Base-by-base conservation (phyloP, 1,140 invertebrate genomes). In the Conus betulinus region DNA sequence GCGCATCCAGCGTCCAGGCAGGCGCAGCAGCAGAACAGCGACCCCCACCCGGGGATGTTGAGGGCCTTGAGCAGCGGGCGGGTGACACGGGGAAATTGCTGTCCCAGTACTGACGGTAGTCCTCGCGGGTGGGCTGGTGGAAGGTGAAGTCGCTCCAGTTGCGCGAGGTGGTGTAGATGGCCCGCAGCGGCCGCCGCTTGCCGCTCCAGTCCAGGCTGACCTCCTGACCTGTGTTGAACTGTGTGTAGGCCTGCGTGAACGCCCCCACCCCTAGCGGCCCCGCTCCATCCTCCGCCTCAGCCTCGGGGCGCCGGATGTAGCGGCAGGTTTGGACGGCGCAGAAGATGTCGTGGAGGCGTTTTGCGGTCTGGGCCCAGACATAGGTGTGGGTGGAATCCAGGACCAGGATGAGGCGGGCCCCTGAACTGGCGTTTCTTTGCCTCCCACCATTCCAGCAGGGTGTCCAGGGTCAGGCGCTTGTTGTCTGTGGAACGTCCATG, bases 101-200 rank as follows among this genome's bases (percentile, higher is more conserved):
- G 20, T 93, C 91, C 94, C 94, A 95, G 88, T 95, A 93, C 6
- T 91, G 87, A 57, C 90, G 90, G 55, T 94, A 93, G 74, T 95
- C 94, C 39, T 93, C 91, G 8, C 83, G 86, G 0, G 93, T 94
- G 17, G 94, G 94, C 39, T 93, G 87, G 86, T 94, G 94, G 86
- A 95, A 95, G 52, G 91, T 90, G 83, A 95, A 95, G 88, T 94
- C 92, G 5, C 93, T 93, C 94, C 94, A 95, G 55, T 82, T 87
- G 25, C 88, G 90, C 11, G 94, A 95, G 8, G 94, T 92, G 60
- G 88, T 90, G 89, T 93, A 95, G 3, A 93, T 39, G 17, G 92
- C 91, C 11, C 87, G 51, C 0, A 93, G 83, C 23, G 89, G 87
- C 6, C 92, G 84, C n/a, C 92, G 88, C 63, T 92, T 91, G 27